Evolutionary conservation across 2,888 invertebrate genomes (phyloP).

Genomic region (Pyralis farinalis): DNA sequence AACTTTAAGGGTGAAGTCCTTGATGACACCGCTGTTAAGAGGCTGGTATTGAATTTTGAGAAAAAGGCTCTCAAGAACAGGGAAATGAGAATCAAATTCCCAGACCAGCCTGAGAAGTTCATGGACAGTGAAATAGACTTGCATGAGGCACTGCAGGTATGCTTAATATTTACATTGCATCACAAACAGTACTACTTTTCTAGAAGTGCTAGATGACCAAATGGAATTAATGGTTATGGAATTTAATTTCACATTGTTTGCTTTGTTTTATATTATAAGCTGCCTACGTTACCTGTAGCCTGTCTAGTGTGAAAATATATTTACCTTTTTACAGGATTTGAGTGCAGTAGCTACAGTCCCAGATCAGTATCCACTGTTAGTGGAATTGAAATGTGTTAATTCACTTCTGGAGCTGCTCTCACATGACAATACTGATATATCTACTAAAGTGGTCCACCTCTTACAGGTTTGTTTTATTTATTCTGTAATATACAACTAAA

Average conservation of each 20-base stretch:
- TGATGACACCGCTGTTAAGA: slow-evolving; percentile 93
- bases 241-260: too few relatives aligned
- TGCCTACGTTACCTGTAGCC: too few relatives aligned
- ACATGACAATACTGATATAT: slow-evolving; percentile 98
- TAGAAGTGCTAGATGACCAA: too few relatives aligned
- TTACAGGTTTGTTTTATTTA: slow-evolving; percentile 82
- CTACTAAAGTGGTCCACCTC: slow-evolving; percentile 86
- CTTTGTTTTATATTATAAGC: too few relatives aligned
- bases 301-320: too few relatives aligned
- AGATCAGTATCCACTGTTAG: slow-evolving; percentile 94
- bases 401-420: slow-evolving; percentile 95
- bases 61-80: slow-evolving; percentile 96
- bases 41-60: slow-evolving; percentile 95
- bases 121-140: slow-evolving; percentile 98
- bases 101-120: slow-evolving; percentile 98
- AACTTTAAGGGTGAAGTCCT: slow-evolving; percentile 87
- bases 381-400: slow-evolving; percentile 93
- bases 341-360: slow-evolving; percentile 97
- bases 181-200: too few relatives aligned
- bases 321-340: slow-evolving; percentile 92
- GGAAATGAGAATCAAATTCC: slow-evolving; percentile 99
- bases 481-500: too few relatives aligned
- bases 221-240: too few relatives aligned
- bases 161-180: too few relatives aligned
- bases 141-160: slow-evolving; percentile 91